These are phyloP conservation scores for Sitobion miscanthi DNA, from an alignment of 1,140 invertebrate genomes.

Conservation along the genomic window DNA sequence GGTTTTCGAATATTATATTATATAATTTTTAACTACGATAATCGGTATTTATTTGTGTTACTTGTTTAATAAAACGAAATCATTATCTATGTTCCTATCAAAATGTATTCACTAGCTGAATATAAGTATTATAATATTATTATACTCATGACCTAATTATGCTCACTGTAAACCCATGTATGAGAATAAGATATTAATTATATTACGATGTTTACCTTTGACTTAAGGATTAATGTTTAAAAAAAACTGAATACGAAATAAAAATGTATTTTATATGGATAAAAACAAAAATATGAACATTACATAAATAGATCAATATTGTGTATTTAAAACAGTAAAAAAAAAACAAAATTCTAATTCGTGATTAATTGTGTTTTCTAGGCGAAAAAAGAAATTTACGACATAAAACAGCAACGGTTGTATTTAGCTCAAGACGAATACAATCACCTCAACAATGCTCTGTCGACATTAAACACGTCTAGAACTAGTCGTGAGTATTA, in stretches of 20 bases:
- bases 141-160: not conserved
- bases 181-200: not conserved
- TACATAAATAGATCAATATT: not conserved
- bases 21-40: not conserved
- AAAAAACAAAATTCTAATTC: not conserved
- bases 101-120: not conserved
- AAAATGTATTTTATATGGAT: not conserved
- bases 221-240: not conserved
- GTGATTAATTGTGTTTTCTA: slow-evolving; percentile 65
- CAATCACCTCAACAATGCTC: slow-evolving; percentile 87
- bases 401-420: slow-evolving; percentile 92
- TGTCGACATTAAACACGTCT: slow-evolving; percentile 81
- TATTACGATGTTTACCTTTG: not conserved
- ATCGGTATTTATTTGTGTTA: not conserved
- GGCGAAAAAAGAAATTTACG: slow-evolving; percentile 96
- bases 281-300: not conserved
- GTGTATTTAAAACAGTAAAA: slow-evolving; percentile 56
- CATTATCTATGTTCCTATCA: not conserved
- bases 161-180: not conserved
- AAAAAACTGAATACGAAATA: not conserved
- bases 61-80: not conserved
- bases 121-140: not conserved
- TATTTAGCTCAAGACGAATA: slow-evolving; percentile 94
- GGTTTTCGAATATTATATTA: not conserved
- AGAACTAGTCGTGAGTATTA: slow-evolving; percentile 81